Percentiles rank a stretch among this genome's conserved stretches.
Evolutionary conservation across 2,888 invertebrate genomes (phyloP).

Genomic region (Punctoribates punctum): DNA sequence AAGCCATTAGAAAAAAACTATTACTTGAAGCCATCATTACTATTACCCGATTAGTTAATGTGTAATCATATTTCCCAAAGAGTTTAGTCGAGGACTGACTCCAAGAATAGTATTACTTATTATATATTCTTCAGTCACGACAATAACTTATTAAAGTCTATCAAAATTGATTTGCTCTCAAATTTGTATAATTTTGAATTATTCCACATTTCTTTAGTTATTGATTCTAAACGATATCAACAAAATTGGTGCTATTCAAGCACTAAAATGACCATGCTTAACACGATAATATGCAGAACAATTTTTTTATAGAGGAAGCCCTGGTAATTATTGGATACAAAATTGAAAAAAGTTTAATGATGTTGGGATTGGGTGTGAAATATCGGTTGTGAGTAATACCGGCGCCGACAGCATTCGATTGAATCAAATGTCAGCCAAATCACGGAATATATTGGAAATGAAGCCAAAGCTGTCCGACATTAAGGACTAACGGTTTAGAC

Average conservation of each 20-base stretch:
- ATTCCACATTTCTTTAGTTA: neutral
- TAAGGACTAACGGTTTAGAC: conserved; percentile 9
- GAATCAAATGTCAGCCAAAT: neutral
- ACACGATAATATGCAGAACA: neutral
- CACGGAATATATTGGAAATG: neutral
- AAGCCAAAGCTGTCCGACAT: conserved; percentile 17
- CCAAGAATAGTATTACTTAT: neutral
- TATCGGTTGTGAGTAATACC: neutral
- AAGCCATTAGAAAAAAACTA: conserved; percentile 26
- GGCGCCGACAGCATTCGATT: neutral
- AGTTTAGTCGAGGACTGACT: neutral
- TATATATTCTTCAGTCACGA: neutral
- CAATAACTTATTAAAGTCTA: neutral
- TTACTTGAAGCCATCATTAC: conserved; percentile 17
- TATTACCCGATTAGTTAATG: conserved; percentile 15
- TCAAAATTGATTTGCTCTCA: neutral
- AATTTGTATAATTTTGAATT: neutral
- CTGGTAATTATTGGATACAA: neutral
- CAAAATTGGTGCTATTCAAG: too few species aligned
- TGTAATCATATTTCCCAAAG: conserved; percentile 22
- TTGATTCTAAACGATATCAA: neutral
- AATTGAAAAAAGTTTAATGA: neutral
- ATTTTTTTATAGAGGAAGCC: too few species aligned
- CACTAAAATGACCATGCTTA: too few species aligned
- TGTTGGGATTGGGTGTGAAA: neutral